Conservation (phyloP, 2,888 invertebrate genomes). For the Napeogenes inachia region DNA sequence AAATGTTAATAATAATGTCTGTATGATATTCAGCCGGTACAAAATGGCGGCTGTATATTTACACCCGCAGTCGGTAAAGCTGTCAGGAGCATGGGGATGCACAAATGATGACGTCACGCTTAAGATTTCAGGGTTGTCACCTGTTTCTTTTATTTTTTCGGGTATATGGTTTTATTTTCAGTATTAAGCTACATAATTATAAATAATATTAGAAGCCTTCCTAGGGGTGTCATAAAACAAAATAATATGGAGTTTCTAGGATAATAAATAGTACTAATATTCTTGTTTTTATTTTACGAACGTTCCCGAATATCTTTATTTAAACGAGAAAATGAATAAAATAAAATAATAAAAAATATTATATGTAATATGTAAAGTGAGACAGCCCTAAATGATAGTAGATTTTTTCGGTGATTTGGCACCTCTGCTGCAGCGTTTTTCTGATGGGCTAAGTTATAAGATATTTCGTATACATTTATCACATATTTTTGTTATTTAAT, state of each 20-base stretch:
- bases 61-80: slow-evolving; percentile 29
- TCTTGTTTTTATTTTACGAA: not conserved
- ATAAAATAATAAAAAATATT: not conserved
- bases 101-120: slow-evolving; percentile 34
- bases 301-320: not conserved
- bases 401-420: slow-evolving; percentile 33
- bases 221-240: no score
- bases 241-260: not conserved
- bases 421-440: slow-evolving; percentile 23
- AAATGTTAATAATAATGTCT: not conserved
- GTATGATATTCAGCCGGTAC: slow-evolving; percentile 6
- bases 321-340: not conserved
- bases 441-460: slow-evolving; percentile 15
- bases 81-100: slow-evolving; percentile 32
- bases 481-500: not conserved
- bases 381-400: slow-evolving; percentile 25
- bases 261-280: no score
- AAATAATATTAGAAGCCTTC: not conserved
- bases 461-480: not conserved
- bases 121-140: slow-evolving; percentile 27
- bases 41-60: slow-evolving; percentile 4
- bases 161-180: not conserved
- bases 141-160: not conserved
- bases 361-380: not conserved
- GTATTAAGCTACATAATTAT: not conserved